Evolutionary conservation across 2,797 vertebrate genomes (phyloP).

Genomic region (Zalophus californianus): DNA sequence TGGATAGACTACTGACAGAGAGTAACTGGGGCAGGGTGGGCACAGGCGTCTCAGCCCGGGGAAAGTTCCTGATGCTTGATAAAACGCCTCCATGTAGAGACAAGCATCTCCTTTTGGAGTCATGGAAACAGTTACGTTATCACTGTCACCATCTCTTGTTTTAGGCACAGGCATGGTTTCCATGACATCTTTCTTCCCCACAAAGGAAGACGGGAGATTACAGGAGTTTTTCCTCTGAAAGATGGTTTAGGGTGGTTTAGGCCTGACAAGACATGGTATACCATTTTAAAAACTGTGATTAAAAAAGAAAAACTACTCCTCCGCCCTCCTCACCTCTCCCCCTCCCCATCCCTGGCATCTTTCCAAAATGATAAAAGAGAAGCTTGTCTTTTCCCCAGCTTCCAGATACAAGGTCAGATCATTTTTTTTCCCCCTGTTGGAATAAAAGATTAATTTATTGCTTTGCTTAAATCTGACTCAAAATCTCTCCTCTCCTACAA

Average conservation of each 20-base stretch:
- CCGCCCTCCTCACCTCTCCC: not conserved
- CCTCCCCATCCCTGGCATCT: not conserved
- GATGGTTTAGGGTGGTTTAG: not conserved
- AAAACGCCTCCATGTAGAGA: not conserved
- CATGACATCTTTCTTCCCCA: slow-evolving; percentile 11
- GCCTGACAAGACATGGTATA: not conserved
- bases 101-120: not conserved
- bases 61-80: not conserved
- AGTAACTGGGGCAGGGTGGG: not conserved
- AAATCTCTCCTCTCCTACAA: not conserved
- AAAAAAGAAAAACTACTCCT: not conserved
- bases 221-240: not conserved
- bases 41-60: not conserved
- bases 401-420: slow-evolving; percentile 33
- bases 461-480: slow-evolving; percentile 52
- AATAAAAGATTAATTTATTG: slow-evolving; percentile 63
- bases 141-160: not conserved
- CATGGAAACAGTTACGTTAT: not conserved
- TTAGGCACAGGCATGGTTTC: slow-evolving; percentile 11
- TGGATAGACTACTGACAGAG: not conserved
- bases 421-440: not conserved
- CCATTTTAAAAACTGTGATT: not conserved
- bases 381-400: slow-evolving; percentile 4
- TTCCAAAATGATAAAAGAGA: slow-evolving; percentile 46
- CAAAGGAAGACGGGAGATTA: not conserved